These are phyloP conservation scores for Clarias fuscus DNA, from an alignment of 2,797 vertebrate species.

Conservation along the genomic window DNA sequence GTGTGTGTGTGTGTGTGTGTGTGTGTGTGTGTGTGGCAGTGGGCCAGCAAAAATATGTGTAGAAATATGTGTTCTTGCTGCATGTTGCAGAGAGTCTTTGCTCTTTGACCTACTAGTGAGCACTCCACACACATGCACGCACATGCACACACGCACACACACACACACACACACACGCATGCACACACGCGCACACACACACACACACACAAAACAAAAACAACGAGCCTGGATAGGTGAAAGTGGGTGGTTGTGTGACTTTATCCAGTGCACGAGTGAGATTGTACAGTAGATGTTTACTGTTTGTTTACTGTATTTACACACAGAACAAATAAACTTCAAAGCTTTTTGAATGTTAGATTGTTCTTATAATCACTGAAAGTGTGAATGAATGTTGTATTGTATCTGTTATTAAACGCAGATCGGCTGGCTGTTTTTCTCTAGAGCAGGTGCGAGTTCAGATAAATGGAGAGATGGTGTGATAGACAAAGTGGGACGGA, in stretches of 20 bases:
- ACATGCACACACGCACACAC: background rate
- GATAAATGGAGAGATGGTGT: no score
- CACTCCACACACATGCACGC: background rate
- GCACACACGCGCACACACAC: conserved; percentile 1
- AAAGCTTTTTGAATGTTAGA: background rate
- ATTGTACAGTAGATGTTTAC: background rate
- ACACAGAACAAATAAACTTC: background rate
- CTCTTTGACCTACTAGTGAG: conserved; percentile 11
- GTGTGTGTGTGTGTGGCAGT: conserved; percentile 5
- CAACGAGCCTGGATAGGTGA: background rate
- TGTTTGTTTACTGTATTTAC: background rate
- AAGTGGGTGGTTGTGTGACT: background rate
- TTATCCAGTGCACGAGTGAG: background rate
- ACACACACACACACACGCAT: no score
- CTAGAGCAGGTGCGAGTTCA: no score
- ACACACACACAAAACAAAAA: background rate
- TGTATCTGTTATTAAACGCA: background rate
- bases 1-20: conserved; percentile 25
- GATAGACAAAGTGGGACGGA: no score
- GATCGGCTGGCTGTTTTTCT: background rate
- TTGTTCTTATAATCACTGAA: background rate
- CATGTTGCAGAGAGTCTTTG: background rate
- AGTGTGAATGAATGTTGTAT: background rate
- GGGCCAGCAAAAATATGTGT: conserved; percentile 18
- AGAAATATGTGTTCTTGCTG: conserved; percentile 13